These are phyloP conservation scores for Odontomyia ornata DNA, from an alignment of 2,888 invertebrate genomes.

Conservation along the genomic window DNA sequence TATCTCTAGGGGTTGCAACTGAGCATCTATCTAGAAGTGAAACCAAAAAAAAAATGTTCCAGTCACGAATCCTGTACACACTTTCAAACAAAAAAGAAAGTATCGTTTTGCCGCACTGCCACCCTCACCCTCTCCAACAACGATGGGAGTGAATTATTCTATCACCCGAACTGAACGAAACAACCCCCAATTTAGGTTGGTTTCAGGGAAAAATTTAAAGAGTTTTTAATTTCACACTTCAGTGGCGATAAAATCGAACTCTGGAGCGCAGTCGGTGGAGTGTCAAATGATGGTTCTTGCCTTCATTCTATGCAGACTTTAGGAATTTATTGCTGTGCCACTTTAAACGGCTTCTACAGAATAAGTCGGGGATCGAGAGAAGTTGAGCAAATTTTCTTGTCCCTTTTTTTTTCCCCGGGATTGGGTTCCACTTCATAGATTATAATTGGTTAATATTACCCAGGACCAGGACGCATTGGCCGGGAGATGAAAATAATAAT, in stretches of 20 bases:
- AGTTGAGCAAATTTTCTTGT: neutral
- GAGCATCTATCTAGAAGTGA: neutral
- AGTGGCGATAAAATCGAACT: slow-evolving; percentile 37
- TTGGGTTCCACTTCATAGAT: slow-evolving; percentile 26
- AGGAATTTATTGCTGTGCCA: slow-evolving; percentile 25
- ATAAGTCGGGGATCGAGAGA: neutral
- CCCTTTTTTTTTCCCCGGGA: slow-evolving; percentile 12
- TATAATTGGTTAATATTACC: slow-evolving; percentile 15
- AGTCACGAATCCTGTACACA: slow-evolving; percentile 17
- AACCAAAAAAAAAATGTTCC: neutral
- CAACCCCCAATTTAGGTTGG: slow-evolving; percentile 23
- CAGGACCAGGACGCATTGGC: neutral
- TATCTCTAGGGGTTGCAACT: slow-evolving; percentile 17
- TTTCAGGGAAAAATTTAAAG: slow-evolving; percentile 29
- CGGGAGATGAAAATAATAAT: neutral
- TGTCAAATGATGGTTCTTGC: slow-evolving; percentile 36
- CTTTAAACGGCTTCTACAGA: neutral
- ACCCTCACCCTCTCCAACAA: neutral
- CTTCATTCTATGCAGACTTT: neutral
- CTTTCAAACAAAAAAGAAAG: neutral
- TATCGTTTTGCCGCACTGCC: neutral
- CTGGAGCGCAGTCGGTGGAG: slow-evolving; percentile 17
- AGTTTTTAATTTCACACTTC: slow-evolving; percentile 41
- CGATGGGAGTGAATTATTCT: slow-evolving; percentile 23
- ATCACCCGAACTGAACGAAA: slow-evolving; percentile 1